Percentiles rank a stretch among this genome's conserved stretches.
phyloP scores from a whole-genome alignment of 2,797 vertebrate species.

The Pangasius sanitwongsei region DNA sequence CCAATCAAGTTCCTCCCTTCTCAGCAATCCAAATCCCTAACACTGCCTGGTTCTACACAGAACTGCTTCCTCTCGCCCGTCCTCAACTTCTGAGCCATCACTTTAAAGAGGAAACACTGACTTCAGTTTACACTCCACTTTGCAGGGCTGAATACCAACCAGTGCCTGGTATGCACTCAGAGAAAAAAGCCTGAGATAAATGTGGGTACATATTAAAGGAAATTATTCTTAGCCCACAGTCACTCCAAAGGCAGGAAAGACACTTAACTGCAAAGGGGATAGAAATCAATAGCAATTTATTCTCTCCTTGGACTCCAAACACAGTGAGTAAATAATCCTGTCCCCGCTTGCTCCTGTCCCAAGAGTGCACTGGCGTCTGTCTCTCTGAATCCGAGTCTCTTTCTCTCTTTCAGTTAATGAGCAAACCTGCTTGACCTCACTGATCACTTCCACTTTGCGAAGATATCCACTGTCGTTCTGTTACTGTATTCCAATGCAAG shows the following conservation, averaged over 20 bases:
- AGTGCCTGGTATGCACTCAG: constrained; percentile 21
- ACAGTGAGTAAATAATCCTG: constrained; percentile 85
- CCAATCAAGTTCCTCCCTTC: neutral
- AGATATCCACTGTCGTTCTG: constrained; percentile 50
- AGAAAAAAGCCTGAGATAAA: constrained; percentile 57
- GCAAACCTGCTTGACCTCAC: constrained; percentile 43
- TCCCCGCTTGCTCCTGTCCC: constrained; percentile 77
- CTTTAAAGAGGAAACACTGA: constrained; percentile 34
- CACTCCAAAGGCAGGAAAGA: constrained; percentile 73
- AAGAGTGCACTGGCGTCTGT: constrained; percentile 63
- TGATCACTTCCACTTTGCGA: constrained; percentile 48
- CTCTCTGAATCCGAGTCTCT: constrained; percentile 30
- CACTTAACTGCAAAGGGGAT: constrained; percentile 73
- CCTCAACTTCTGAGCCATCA: constrained; percentile 5
- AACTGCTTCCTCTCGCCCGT: neutral
- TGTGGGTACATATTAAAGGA: constrained; percentile 63
- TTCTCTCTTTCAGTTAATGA: constrained; percentile 35
- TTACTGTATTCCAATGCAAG: constrained; percentile 40
- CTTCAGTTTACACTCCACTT: constrained; percentile 20
- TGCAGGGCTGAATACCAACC: constrained; percentile 27
- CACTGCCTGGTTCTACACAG: neutral
- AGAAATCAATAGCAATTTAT: constrained; percentile 91
- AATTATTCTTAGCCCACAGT: constrained; percentile 70
- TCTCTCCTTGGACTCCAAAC: constrained; percentile 83
- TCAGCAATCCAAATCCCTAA: neutral